Conservation (phyloP, 2,797 vertebrate genomes). For the Lutjanus argentimaculatus region DNA sequence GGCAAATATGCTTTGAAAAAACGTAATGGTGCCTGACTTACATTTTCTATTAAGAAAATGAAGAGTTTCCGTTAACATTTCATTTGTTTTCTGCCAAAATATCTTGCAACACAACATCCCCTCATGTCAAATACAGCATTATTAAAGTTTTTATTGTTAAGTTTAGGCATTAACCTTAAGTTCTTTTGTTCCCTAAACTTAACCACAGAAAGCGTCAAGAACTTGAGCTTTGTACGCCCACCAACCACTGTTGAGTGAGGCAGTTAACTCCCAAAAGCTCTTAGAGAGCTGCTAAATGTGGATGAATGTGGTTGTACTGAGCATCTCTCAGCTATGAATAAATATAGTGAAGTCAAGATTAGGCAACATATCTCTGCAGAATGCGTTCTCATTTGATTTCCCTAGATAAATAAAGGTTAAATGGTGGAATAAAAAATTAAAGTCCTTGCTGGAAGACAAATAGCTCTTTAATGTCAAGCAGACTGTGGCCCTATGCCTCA, state of each 20-base stretch:
- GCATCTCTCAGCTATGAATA: conserved; percentile 4
- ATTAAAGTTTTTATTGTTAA: background rate
- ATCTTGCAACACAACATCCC: background rate
- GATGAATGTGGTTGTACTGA: background rate
- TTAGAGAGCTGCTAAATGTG: conserved; percentile 3
- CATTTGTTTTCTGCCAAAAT: background rate
- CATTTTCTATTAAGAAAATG: background rate
- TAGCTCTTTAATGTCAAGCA: conserved; percentile 68
- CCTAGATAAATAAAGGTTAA: conserved; percentile 73
- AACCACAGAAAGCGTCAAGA: background rate
- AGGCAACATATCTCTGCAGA: conserved; percentile 29
- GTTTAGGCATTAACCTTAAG: background rate
- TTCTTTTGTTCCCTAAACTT: background rate
- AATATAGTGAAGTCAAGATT: conserved; percentile 7
- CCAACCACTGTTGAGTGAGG: conserved; percentile 15
- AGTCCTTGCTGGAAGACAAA: conserved; percentile 65
- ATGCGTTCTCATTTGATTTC: conserved; percentile 60
- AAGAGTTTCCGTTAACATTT: background rate
- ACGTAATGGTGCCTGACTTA: background rate
- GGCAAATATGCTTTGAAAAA: background rate
- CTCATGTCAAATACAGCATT: background rate
- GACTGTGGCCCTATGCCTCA: conserved; percentile 36
- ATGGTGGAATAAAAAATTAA: conserved; percentile 59
- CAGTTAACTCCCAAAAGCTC: background rate
- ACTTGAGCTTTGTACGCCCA: background rate